phyloP scores from a whole-genome alignment of 2,888 invertebrate genomes.

The Allacma fusca region DNA sequence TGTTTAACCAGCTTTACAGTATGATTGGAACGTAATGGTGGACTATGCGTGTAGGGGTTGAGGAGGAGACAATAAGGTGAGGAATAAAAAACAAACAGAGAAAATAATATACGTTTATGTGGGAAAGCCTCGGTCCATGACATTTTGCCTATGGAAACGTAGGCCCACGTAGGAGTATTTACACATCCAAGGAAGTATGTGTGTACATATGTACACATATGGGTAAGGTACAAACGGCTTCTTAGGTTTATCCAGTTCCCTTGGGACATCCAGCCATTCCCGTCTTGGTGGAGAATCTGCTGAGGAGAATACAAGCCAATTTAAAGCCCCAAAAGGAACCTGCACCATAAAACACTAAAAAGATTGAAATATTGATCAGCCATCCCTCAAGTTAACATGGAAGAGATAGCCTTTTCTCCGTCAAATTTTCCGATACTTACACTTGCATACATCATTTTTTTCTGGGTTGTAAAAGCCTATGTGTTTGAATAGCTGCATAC shows the following conservation, averaged over 20 bases:
- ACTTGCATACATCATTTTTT: conserved; percentile 41
- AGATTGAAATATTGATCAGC: conserved; percentile 53
- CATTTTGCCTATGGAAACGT: conserved; percentile 30
- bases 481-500: conserved; percentile 37
- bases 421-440: conserved; percentile 40
- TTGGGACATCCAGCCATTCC: conserved; percentile 30
- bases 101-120: conserved; percentile 43
- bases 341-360: conserved; percentile 48
- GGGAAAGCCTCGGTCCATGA: conserved; percentile 26
- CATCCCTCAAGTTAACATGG: conserved; percentile 42
- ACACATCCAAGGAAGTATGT: background rate
- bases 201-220: background rate
- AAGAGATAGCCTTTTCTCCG: conserved; percentile 22
- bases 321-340: conserved; percentile 41
- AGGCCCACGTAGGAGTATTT: background rate
- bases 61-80: conserved; percentile 10
- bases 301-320: conserved; percentile 44
- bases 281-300: conserved; percentile 33
- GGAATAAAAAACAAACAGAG: conserved; percentile 11
- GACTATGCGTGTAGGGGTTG: background rate
- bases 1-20: background rate
- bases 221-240: conserved; percentile 2
- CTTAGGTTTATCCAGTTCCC: conserved; percentile 39
- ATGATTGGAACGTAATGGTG: conserved; percentile 13
- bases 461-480: conserved; percentile 17